These are phyloP conservation scores for Phoxinus phoxinus DNA, from an alignment of 2,113 vertebrate species.

Conservation along the genomic window DNA sequence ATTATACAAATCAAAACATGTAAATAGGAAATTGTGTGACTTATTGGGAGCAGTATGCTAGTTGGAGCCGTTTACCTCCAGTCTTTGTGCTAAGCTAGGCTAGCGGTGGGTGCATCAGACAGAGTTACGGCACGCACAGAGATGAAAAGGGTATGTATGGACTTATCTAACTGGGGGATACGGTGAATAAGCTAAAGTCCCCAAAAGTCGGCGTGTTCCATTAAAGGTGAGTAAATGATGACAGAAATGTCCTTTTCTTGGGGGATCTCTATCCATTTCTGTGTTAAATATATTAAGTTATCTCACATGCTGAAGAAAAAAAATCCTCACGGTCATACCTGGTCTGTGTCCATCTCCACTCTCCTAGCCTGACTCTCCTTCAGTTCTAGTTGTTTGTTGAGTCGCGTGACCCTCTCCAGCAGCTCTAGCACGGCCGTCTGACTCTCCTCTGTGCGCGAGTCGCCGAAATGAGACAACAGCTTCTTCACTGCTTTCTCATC, in stretches of 20 bases:
- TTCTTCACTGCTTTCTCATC: slow-evolving; percentile 79
- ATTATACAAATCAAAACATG: too few species aligned
- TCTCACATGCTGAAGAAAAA: not conserved
- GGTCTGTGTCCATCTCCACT: slow-evolving; percentile 72
- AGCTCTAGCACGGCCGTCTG: slow-evolving; percentile 71
- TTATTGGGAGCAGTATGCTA: too few species aligned
- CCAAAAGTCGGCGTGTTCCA: too few species aligned
- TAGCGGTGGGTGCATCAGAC: too few species aligned
- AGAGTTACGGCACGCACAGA: too few species aligned
- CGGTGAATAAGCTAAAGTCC: too few species aligned
- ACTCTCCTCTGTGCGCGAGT: slow-evolving; percentile 63
- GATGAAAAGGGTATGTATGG: too few species aligned
- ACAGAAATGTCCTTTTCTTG: not conserved
- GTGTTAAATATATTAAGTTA: not conserved
- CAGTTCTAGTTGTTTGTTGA: slow-evolving; percentile 80
- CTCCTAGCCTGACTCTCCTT: slow-evolving; percentile 68
- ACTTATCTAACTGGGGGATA: too few species aligned
- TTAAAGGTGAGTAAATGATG: not conserved
- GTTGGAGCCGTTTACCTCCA: too few species aligned
- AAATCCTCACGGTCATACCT: slow-evolving; percentile 74
- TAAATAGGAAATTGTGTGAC: too few species aligned
- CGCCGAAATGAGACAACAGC: slow-evolving; percentile 72
- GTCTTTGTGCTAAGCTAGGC: too few species aligned
- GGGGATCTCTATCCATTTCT: not conserved
- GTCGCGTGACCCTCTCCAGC: slow-evolving; percentile 69